Percentiles rank a stretch among this genome's conserved stretches.
Evolutionary conservation across 2,113 vertebrate genomes (phyloP).

Genomic region (Mesembrinibis cayennensis): DNA sequence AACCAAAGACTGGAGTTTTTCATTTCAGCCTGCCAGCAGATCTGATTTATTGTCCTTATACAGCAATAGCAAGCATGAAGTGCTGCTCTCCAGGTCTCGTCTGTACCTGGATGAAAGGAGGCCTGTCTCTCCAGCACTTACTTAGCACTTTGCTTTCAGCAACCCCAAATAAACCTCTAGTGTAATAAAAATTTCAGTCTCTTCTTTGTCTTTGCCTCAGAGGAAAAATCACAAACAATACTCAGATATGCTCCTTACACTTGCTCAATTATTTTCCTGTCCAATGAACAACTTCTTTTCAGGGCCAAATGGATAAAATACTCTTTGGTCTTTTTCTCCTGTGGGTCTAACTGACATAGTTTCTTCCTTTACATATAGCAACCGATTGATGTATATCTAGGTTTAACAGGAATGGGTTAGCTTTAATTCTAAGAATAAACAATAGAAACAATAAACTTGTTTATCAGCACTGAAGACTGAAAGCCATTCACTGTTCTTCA

Average conservation of each 20-base stretch:
- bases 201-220: not conserved
- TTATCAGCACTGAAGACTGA: not conserved
- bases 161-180: not conserved
- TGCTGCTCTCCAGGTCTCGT: not conserved
- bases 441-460: not conserved
- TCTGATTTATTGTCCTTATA: not conserved
- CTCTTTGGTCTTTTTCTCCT: not conserved
- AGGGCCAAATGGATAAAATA: not conserved
- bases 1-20: not conserved
- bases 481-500: not conserved
- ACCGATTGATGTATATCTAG: not conserved
- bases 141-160: not conserved
- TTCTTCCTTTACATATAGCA: not conserved
- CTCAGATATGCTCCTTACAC: not conserved
- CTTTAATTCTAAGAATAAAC: constrained; percentile 13
- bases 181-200: not conserved
- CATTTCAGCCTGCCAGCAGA: not conserved
- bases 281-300: not conserved
- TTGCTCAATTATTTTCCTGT: not conserved
- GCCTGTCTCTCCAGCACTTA: not conserved
- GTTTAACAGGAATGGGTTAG: not conserved
- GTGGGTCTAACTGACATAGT: not conserved
- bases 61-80: not conserved
- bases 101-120: not conserved
- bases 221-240: not conserved